Evolutionary conservation across 2,888 invertebrate genomes (phyloP), one percentile per base, ranked within the genome.

Genomic region (Emmelina monodactyla): DNA sequence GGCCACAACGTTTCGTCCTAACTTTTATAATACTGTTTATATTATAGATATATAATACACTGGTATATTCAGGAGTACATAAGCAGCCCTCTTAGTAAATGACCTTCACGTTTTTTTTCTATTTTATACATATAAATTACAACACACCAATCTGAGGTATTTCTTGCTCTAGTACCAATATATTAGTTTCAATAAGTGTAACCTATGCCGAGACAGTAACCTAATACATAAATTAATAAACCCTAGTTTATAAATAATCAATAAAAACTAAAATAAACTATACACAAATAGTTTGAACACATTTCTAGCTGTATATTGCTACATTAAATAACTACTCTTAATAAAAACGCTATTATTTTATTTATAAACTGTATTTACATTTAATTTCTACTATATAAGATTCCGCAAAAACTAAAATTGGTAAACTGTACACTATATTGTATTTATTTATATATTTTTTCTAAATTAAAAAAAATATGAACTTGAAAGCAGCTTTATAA

Each of bases 281-380:
- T 14, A 56, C 66, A 64, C 56, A 63, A 66, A 53, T 53, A 59
- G 60, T 69, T 66, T 72, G 76, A 76, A 79, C 76, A 73, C 75
- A 71, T 73, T n/a, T 72, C 75, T 76, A 79, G 66, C 72, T 76
- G 78, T 58, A 63, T 70, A 73, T 72, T 66, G 68, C 72, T 75
- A 76, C 60, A 47, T 46, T 51, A 53, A 56, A 58, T 56, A 58
- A 48, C 62, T 67, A 68, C 55, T 49, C 52, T 59, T 53, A 57
- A 67, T 73, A 75, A 57, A 71, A 70, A 71, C 62, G 61, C 62
- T 67, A 67, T 57, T 43, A 53, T 46, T 48, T 50, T 51, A 55
- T 59, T 6, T 29, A 29, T 14, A 64, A 62, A 62, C 58, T 51
- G 53, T 58, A 71, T 72, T 60, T 72, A 72, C 71, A 72, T 55